Percentiles rank a stretch among this genome's conserved stretches.
Conservation (phyloP, 2,888 invertebrate species). For the Alsophila aescularia region DNA sequence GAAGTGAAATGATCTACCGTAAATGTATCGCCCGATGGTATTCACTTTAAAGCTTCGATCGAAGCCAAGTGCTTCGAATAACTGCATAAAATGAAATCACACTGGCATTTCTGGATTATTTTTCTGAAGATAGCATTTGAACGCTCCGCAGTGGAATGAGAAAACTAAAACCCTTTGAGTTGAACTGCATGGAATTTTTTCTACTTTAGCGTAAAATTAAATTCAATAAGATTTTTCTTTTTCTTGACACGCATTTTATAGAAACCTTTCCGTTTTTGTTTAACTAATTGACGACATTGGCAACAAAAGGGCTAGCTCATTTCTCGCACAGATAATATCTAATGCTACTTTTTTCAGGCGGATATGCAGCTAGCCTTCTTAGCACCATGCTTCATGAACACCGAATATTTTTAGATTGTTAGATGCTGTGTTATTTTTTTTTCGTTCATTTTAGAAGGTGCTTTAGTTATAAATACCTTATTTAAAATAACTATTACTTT, state of each 20-base stretch:
- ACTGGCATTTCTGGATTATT: slow-evolving; percentile 49
- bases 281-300: no score
- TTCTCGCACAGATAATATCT: no score
- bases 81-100: slow-evolving; percentile 57
- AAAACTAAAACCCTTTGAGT: slow-evolving; percentile 28
- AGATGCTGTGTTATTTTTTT: no score
- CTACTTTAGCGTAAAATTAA: slow-evolving; percentile 8
- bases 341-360: no score
- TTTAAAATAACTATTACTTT: no score
- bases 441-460: no score
- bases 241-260: slow-evolving; percentile 23
- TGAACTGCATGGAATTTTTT: slow-evolving; percentile 23
- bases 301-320: no score
- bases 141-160: slow-evolving; percentile 24
- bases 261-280: no score
- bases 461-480: no score
- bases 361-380: no score
- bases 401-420: no score
- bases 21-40: slow-evolving; percentile 67
- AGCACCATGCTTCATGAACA: no score
- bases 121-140: slow-evolving; percentile 40
- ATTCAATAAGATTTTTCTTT: neutral
- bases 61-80: slow-evolving; percentile 55
- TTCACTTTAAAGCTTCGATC: slow-evolving; percentile 65
- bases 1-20: slow-evolving; percentile 71